Evolutionary conservation across 1,140 invertebrate species (phyloP).

Genomic region (Drosophila tsacasi): DNA sequence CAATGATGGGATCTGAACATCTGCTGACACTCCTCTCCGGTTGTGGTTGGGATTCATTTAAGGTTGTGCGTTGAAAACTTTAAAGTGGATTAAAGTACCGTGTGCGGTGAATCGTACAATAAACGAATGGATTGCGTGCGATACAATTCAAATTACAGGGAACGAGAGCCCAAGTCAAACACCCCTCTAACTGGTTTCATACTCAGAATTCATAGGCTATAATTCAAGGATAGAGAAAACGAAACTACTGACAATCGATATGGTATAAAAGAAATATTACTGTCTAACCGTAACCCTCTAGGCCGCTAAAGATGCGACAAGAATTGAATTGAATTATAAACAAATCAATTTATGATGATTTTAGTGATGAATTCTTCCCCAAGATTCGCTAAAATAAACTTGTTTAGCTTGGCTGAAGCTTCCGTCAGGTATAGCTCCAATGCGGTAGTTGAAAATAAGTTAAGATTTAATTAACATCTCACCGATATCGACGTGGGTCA

Average conservation of each 20-base stretch:
- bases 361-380: neutral
- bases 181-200: neutral
- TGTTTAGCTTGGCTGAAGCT: neutral
- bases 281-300: neutral
- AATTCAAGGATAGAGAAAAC: neutral
- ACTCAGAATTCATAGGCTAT: neutral
- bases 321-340: neutral
- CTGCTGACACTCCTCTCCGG: neutral
- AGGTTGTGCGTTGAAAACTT: neutral
- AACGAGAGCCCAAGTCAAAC: neutral
- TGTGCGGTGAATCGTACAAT: neutral
- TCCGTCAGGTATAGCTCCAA: neutral
- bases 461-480: conserved; percentile 35
- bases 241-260: conserved; percentile 8
- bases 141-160: neutral
- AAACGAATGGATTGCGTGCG: conserved; percentile 12
- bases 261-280: neutral
- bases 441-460: too few species aligned
- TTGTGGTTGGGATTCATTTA: neutral
- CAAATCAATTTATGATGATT: too few species aligned
- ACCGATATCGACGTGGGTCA: conserved; percentile 94
- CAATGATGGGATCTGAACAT: conserved; percentile 14
- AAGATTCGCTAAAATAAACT: neutral
- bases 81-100: neutral
- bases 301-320: too few species aligned